Evolutionary conservation across 2,888 invertebrate genomes (phyloP).

Genomic region (Sthenelais limicola): DNA sequence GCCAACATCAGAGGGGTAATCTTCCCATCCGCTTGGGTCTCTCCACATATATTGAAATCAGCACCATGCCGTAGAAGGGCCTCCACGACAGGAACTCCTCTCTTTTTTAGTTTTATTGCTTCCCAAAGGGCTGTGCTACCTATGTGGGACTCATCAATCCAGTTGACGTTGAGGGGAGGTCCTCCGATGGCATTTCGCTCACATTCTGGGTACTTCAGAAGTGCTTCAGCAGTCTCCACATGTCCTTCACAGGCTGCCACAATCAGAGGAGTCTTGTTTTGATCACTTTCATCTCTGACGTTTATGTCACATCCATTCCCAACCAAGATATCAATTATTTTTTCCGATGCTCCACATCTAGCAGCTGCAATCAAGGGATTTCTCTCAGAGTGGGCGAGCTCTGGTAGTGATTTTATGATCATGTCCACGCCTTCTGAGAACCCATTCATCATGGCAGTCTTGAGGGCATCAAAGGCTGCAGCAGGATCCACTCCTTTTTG

Average conservation of each 20-base stretch:
- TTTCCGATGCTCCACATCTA: background rate
- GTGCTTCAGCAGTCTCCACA: slow-evolving; percentile 14
- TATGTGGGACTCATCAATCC: slow-evolving; percentile 12
- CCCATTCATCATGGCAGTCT: too few species aligned
- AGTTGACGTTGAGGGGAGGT: background rate
- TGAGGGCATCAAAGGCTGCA: too few species aligned
- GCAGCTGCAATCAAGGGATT: background rate
- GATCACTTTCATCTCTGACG: background rate
- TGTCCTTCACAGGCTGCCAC: slow-evolving; percentile 2
- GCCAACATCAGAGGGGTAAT: slow-evolving; percentile 23
- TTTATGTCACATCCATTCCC: slow-evolving; percentile 10
- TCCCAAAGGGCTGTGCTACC: slow-evolving; percentile 8
- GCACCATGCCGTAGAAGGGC: slow-evolving; percentile 9
- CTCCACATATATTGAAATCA: background rate
- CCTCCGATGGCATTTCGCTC: background rate
- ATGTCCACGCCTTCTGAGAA: too few species aligned
- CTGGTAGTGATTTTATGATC: too few species aligned
- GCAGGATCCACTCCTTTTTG: too few species aligned
- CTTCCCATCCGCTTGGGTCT: slow-evolving; percentile 6
- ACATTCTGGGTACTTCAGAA: background rate
- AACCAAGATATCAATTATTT: slow-evolving; percentile 1
- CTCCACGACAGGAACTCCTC: slow-evolving; percentile 11
- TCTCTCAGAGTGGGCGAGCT: too few species aligned
- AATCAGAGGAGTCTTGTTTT: slow-evolving; percentile 7
- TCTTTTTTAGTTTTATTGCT: background rate